Conservation (phyloP, 2,888 invertebrate genomes). For the Teinopalpus imperialis region DNA sequence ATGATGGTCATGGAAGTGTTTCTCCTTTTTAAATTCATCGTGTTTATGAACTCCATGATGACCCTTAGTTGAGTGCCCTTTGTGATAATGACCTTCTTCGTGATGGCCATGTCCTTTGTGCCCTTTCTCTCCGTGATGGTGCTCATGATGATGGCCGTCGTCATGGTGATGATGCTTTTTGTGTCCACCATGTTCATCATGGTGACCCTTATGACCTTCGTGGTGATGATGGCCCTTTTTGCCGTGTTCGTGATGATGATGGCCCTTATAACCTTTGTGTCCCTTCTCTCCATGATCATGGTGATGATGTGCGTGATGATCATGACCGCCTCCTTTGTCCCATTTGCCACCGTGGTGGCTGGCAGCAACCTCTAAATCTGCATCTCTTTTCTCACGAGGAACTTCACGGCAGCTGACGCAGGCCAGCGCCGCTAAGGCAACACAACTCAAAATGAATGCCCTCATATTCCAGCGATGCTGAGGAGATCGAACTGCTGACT, state of each 20-base stretch:
- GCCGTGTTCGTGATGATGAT: conserved; percentile 84
- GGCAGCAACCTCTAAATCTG: conserved; percentile 81
- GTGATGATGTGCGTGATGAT: conserved; percentile 84
- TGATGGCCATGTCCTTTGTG: conserved; percentile 82
- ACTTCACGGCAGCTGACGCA: conserved; percentile 78
- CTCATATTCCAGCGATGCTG: conserved; percentile 63
- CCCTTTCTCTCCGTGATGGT: conserved; percentile 85
- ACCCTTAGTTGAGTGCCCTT: conserved; percentile 92
- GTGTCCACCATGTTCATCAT: conserved; percentile 84
- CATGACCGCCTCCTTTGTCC: conserved; percentile 84
- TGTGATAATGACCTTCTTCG: conserved; percentile 87
- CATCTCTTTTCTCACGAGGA: conserved; percentile 67
- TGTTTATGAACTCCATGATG: conserved; percentile 92
- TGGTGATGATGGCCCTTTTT: conserved; percentile 89
- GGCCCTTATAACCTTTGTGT: conserved; percentile 87
- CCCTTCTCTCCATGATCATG: conserved; percentile 86
- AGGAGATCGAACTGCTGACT: conserved; percentile 57
- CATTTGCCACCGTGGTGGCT: conserved; percentile 67
- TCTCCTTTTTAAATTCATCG: conserved; percentile 93
- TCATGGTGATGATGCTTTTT: conserved; percentile 86
- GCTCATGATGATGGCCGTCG: conserved; percentile 84
- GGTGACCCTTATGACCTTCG: conserved; percentile 83
- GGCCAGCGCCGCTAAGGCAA: conserved; percentile 76
- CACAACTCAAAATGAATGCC: conserved; percentile 59
- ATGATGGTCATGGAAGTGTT: conserved; percentile 92